Conservation (phyloP, 1,140 invertebrate genomes). For the Aradophagus sp. region DNA sequence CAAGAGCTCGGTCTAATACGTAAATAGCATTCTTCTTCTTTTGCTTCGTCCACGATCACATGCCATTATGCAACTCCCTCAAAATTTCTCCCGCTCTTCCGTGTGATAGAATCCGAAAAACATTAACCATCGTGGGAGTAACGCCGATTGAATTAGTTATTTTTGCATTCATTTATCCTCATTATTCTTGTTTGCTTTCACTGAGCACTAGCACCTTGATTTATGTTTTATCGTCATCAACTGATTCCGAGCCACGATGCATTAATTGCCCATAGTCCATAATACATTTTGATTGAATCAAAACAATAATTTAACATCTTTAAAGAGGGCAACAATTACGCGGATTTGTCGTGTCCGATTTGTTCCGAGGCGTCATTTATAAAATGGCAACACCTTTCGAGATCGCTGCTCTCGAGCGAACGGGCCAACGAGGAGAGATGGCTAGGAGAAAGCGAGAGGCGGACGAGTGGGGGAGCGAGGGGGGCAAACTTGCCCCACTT, state of each 20-base stretch:
- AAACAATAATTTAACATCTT: slow-evolving; percentile 34
- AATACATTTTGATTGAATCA: slow-evolving; percentile 27
- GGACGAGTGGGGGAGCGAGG: neutral
- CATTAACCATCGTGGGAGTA: too few relatives aligned
- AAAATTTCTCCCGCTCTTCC: too few relatives aligned
- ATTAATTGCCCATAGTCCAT: slow-evolving; percentile 18
- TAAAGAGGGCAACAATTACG: slow-evolving; percentile 21
- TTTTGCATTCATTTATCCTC: too few relatives aligned
- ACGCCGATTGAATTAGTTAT: too few relatives aligned
- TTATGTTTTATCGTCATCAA: slow-evolving; percentile 18
- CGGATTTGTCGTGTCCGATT: slow-evolving; percentile 37
- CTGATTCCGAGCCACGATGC: slow-evolving; percentile 1
- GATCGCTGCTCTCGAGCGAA: slow-evolving; percentile 18
- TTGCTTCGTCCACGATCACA: neutral
- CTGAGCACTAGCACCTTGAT: slow-evolving; percentile 22
- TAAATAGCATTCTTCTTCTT: neutral
- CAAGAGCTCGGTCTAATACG: slow-evolving; percentile 3
- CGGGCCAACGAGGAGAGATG: neutral
- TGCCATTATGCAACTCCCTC: slow-evolving; percentile 7
- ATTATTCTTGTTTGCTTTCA: slow-evolving; percentile 25
- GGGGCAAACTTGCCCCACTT: slow-evolving; percentile 58
- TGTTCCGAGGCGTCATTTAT: slow-evolving; percentile 34
- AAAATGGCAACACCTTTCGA: slow-evolving; percentile 32
- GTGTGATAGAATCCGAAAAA: too few relatives aligned
- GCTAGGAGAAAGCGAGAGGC: slow-evolving; percentile 33